phyloP scores from a whole-genome alignment of 2,888 invertebrate genomes.

The Bedellia somnulentella region DNA sequence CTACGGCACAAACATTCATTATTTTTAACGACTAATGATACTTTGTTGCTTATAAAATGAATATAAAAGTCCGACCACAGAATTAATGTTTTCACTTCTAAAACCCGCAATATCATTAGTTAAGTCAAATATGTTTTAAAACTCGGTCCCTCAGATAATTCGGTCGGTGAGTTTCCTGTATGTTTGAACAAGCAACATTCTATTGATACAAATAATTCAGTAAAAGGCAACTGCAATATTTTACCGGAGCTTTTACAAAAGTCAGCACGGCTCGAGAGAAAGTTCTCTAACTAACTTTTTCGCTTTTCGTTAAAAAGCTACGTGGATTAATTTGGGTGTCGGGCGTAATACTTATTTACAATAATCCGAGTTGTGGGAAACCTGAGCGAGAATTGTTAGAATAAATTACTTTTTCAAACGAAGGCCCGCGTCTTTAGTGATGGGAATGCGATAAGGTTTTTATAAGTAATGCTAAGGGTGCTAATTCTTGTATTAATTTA shows the following conservation, averaged over 20 bases:
- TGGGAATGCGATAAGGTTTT: too few species aligned
- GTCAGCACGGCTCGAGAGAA: conserved; percentile 21
- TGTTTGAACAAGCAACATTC: conserved; percentile 33
- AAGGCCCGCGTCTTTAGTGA: conserved; percentile 22
- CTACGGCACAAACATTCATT: too few species aligned
- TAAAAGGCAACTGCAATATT: conserved; percentile 33
- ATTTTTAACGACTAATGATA: too few species aligned
- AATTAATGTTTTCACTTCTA: conserved; percentile 21
- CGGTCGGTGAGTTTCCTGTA: conserved; percentile 18
- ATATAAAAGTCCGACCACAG: conserved; percentile 20
- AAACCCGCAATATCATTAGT: conserved; percentile 43
- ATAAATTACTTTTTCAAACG: conserved; percentile 42
- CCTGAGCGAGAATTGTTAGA: conserved; percentile 38
- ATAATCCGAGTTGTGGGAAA: conserved; percentile 49
- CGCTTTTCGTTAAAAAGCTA: conserved; percentile 44
- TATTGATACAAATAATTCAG: conserved; percentile 51
- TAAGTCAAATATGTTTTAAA: conserved; percentile 54
- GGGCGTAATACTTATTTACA: conserved; percentile 55
- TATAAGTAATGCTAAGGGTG: too few species aligned
- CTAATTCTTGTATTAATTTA: too few species aligned
- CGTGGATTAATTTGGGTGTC: conserved; percentile 47
- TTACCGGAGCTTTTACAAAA: conserved; percentile 32
- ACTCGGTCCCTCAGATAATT: conserved; percentile 28
- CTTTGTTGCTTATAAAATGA: too few species aligned
- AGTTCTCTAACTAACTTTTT: conserved; percentile 50